A percentile compares a stretch with the other conserved stretches of the same genome.
Conservation (phyloP, 2,113 vertebrate genomes). For the Coturnix japonica region DNA sequence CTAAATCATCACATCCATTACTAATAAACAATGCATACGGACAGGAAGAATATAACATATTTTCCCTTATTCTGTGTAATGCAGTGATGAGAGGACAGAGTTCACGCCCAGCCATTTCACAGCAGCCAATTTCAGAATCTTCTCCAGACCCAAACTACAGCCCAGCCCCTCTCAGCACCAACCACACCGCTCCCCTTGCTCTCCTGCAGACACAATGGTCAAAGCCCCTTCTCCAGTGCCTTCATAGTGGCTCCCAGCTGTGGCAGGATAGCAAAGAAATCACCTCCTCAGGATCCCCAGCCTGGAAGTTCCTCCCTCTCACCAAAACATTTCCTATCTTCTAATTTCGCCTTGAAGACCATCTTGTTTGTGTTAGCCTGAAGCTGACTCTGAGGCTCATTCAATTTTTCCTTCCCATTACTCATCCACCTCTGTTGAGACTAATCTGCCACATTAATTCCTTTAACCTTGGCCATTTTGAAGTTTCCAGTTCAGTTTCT, state of each 20-base stretch:
- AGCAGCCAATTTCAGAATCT: background rate
- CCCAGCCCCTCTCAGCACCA: background rate
- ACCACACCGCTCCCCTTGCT: background rate
- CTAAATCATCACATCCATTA: background rate
- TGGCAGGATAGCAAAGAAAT: background rate
- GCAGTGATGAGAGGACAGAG: background rate
- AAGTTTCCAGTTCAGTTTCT: background rate
- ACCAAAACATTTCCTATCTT: background rate
- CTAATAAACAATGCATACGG: background rate
- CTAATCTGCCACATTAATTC: constrained; percentile 23
- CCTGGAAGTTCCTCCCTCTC: background rate
- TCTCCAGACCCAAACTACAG: background rate
- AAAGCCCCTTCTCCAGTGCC: background rate
- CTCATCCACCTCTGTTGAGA: constrained; percentile 52
- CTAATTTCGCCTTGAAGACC: constrained; percentile 36
- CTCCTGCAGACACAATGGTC: background rate
- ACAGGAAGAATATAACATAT: background rate
- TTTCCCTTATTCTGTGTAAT: background rate
- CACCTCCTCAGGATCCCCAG: no score
- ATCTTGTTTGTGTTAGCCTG: constrained; percentile 42
- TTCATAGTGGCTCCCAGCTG: background rate
- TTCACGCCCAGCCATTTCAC: background rate
- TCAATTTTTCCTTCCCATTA: constrained; percentile 62
- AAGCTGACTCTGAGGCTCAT: constrained; percentile 6
- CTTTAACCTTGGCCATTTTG: background rate